Conservation (phyloP, 2,797 vertebrate species). For the Trachops cirrhosus region DNA sequence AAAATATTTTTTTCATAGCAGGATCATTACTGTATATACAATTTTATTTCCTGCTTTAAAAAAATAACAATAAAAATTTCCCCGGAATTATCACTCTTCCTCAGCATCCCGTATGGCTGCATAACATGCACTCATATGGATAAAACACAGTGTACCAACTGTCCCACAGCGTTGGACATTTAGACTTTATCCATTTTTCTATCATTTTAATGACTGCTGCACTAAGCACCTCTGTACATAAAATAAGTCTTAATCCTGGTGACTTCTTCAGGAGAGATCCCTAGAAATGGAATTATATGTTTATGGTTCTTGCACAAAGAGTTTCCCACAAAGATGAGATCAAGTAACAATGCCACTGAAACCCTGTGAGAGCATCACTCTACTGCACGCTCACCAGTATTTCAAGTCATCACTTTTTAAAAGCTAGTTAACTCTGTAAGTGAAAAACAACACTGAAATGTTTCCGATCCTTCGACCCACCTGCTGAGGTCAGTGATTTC, state of each 20-base stretch:
- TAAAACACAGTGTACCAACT: neutral
- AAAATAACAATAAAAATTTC: conserved; percentile 25
- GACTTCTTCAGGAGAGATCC: neutral
- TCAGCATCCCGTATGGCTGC: neutral
- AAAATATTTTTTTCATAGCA: neutral
- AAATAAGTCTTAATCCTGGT: neutral
- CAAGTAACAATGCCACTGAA: neutral
- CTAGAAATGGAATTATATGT: neutral
- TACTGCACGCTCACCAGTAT: neutral
- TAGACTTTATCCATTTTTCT: neutral
- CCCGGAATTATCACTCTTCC: neutral
- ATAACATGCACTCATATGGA: neutral
- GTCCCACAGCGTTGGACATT: neutral
- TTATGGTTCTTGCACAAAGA: conserved; percentile 18
- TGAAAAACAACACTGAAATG: neutral
- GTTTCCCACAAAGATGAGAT: neutral
- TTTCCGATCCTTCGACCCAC: neutral
- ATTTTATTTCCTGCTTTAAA: conserved; percentile 32
- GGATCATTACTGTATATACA: neutral
- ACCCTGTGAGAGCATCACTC: neutral
- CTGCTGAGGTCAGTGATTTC: neutral
- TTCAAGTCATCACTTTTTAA: neutral
- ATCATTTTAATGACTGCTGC: neutral
- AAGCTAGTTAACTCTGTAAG: neutral
- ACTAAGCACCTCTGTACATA: neutral